Percentiles rank a stretch among this genome's conserved stretches.
These are phyloP conservation scores for Microplitis manilae DNA, from an alignment of 2,888 invertebrate genomes.

Conservation along the genomic window DNA sequence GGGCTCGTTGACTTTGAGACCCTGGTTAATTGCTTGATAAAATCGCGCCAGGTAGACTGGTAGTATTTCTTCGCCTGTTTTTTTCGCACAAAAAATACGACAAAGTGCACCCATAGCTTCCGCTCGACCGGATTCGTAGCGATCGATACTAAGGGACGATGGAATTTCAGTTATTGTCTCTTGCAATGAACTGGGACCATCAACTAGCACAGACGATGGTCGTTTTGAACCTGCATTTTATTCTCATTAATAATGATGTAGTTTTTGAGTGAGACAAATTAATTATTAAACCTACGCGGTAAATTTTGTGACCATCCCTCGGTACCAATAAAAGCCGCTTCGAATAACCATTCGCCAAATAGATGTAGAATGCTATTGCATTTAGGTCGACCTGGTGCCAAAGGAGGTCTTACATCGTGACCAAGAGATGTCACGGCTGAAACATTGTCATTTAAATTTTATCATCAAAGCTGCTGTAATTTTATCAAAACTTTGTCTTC, in stretches of 20 bases:
- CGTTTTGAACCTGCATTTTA: constrained; percentile 72
- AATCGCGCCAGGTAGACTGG: constrained; percentile 95
- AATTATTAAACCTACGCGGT: constrained; percentile 71
- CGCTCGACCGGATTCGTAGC: constrained; percentile 89
- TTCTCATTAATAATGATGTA: constrained; percentile 15
- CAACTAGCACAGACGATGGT: constrained; percentile 79
- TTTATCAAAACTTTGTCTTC: not conserved
- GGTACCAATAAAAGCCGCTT: constrained; percentile 93
- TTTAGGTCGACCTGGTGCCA: constrained; percentile 86
- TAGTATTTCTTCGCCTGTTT: constrained; percentile 93
- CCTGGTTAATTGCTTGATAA: constrained; percentile 92
- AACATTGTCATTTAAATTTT: constrained; percentile 27
- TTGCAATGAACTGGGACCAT: constrained; percentile 78
- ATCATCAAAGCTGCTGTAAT: not conserved
- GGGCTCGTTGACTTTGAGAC: constrained; percentile 78
- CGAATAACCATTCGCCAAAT: constrained; percentile 97
- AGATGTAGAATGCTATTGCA: constrained; percentile 96
- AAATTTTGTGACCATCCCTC: constrained; percentile 75
- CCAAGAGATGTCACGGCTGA: constrained; percentile 77
- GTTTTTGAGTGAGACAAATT: not conserved
- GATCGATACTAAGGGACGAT: constrained; percentile 81
- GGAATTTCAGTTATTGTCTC: constrained; percentile 79
- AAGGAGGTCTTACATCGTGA: constrained; percentile 77
- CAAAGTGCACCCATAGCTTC: constrained; percentile 96
- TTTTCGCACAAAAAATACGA: constrained; percentile 95